A percentile compares a stretch with the other conserved stretches of the same genome.
phyloP scores from a whole-genome alignment of 2,113 vertebrate species.

The Gopherus evgoodei region DNA sequence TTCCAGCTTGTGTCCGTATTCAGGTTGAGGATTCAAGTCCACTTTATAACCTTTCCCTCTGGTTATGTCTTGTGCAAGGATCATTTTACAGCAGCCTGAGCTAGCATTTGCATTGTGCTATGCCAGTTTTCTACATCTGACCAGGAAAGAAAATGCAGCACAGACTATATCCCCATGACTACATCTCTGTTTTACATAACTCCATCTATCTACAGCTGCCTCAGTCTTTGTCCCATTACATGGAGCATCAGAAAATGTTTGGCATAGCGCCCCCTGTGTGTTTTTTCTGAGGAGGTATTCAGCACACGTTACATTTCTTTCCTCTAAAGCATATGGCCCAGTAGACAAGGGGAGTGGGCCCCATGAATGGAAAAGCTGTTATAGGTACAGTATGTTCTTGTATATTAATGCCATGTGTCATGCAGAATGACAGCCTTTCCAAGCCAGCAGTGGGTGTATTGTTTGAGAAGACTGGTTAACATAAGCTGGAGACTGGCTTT shows the following conservation, averaged over 20 bases:
- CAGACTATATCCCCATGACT: background rate
- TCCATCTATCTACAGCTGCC: background rate
- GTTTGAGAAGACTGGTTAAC: conserved; percentile 50
- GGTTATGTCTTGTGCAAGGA: background rate
- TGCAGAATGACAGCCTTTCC: conserved; percentile 40
- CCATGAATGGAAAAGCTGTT: background rate
- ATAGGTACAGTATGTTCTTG: conserved; percentile 16
- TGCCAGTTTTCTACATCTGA: background rate
- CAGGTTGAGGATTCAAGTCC: background rate
- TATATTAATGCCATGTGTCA: conserved; percentile 44
- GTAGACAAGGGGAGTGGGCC: background rate
- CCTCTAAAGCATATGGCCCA: background rate
- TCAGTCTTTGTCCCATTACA: background rate
- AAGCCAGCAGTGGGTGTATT: conserved; percentile 29
- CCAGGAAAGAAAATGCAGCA: background rate
- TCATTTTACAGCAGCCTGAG: background rate
- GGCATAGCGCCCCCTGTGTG: background rate
- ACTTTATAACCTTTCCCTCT: background rate
- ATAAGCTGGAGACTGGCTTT: conserved; percentile 27
- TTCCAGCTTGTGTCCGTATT: background rate
- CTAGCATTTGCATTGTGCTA: background rate
- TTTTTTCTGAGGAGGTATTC: background rate
- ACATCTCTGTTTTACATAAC: background rate
- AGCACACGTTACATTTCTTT: background rate
- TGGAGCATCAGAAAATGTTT: background rate